Conservation (phyloP, 2,113 vertebrate species). For the Amia ocellicauda region DNA sequence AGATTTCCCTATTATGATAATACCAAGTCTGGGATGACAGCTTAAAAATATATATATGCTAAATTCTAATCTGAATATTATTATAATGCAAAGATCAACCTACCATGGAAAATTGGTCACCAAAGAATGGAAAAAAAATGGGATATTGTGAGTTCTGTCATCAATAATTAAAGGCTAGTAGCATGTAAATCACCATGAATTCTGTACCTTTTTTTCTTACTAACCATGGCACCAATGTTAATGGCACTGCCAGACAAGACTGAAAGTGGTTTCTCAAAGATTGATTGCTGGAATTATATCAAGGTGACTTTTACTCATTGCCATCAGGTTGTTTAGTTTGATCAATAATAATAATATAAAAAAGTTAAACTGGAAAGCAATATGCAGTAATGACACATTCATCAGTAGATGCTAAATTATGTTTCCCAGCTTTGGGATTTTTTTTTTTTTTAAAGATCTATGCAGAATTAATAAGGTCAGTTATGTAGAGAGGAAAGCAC, state of each 20-base stretch:
- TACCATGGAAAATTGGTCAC: conserved; percentile 48
- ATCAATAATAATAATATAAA: conserved; percentile 70
- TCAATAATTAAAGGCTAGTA: conserved; percentile 16
- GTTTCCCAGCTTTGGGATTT: conserved; percentile 29
- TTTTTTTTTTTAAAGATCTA: conserved; percentile 18
- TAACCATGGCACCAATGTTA: conserved; percentile 65
- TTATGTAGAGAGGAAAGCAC: not conserved
- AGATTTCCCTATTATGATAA: conserved; percentile 56
- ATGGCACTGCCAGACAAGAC: conserved; percentile 60
- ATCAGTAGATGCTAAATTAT: conserved; percentile 47
- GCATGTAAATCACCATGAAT: conserved; percentile 59
- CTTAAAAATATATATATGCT: conserved; percentile 36
- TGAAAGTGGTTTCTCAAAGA: conserved; percentile 52
- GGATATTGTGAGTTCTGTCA: conserved; percentile 51
- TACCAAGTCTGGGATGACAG: conserved; percentile 35
- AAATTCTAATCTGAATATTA: conserved; percentile 42
- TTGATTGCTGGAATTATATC: conserved; percentile 68
- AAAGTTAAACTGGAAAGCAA: conserved; percentile 45
- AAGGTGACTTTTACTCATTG: conserved; percentile 71
- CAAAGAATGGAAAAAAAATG: conserved; percentile 56
- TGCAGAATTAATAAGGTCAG: conserved; percentile 14
- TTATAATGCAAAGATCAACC: conserved; percentile 42
- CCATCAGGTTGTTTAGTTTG: conserved; percentile 61
- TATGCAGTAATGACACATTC: conserved; percentile 46
- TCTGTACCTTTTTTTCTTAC: conserved; percentile 49